Base-by-base conservation (phyloP, 2,113 vertebrate species). In the Erpornis zantholeuca region DNA sequence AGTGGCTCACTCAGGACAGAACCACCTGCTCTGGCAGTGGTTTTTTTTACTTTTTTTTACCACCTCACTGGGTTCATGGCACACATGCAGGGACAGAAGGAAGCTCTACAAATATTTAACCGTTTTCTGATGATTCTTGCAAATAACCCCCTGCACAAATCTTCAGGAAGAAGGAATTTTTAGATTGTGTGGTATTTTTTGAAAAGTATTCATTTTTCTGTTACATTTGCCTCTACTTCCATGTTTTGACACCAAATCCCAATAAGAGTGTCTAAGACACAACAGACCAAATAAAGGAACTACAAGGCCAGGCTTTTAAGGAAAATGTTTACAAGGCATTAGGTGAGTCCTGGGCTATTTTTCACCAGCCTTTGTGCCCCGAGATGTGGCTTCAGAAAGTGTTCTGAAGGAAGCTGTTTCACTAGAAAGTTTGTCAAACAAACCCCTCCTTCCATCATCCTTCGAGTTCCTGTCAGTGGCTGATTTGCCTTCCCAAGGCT, bases 341-440 rank as follows among this genome's bases (percentile, higher is more conserved):
- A 44, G 2, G 31, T 66, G 12, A 53, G 12, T 15, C 31, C 23
- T 9, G 7, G 31, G 35, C 52, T 2, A 1, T 21, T 71, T 88
- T 35, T 47, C 31, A 56, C 23, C 10, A 14, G 6, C 3, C 11
- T 28, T 10, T 35, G 4, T 14, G 27, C 38, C 57, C 8, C 7
- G 6, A 54, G 29, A 19, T 4, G 1, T 28, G 15, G 9, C 59
- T 68, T 66, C 38, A 21, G 20, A 40, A 35, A 10, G 20, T 3
- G 0, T 44, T 89, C 10, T 0, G 4, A 64, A 45, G 49, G 6
- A 72, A 72, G 17, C 2, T 38, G 7, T 38, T 88, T 24, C 27
- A 9, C 17, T 17, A 9, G 33, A 36, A 70, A 21, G 2, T 33
- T 13, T 11, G 21, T 10, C 0, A 0, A 82, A 38, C 5, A 20